phyloP scores from a whole-genome alignment of 2,113 vertebrate species.

The Tragelaphus buxtoni region DNA sequence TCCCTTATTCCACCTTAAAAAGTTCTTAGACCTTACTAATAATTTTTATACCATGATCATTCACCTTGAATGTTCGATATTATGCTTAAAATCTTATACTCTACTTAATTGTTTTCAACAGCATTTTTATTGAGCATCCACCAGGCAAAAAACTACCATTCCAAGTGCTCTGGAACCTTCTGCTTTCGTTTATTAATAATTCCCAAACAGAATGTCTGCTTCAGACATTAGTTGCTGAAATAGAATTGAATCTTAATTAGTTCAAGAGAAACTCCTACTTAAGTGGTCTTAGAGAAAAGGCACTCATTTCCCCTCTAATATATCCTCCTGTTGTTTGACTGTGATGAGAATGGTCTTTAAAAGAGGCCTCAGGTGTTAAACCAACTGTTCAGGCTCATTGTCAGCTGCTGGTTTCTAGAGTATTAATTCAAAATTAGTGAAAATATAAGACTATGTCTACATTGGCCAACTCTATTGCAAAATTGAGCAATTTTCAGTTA shows the following conservation, averaged over 20 bases:
- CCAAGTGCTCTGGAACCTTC: conserved; percentile 45
- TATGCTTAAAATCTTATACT: conserved; percentile 34
- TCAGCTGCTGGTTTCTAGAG: conserved; percentile 63
- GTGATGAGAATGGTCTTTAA: conserved; percentile 68
- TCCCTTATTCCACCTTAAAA: neutral
- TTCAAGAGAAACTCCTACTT: conserved; percentile 61
- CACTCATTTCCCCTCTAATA: conserved; percentile 60
- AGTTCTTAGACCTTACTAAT: neutral
- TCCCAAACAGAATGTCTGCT: conserved; percentile 58
- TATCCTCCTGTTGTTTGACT: conserved; percentile 57
- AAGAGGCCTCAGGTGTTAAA: conserved; percentile 73
- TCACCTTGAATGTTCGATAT: neutral
- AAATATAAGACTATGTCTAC: conserved; percentile 67
- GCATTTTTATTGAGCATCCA: conserved; percentile 14
- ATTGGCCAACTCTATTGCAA: conserved; percentile 61
- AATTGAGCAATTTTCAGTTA: conserved; percentile 61
- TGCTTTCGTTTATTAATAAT: conserved; percentile 66
- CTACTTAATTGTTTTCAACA: conserved; percentile 43
- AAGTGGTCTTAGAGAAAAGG: conserved; percentile 67
- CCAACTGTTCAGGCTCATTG: conserved; percentile 72
- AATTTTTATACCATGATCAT: neutral
- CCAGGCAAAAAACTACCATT: conserved; percentile 31
- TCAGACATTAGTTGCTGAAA: conserved; percentile 64
- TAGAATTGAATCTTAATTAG: conserved; percentile 72
- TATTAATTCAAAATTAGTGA: conserved; percentile 71